Evolutionary conservation across 2,797 vertebrate species (phyloP).

Genomic region (Poeciliopsis paucimaculata): DNA sequence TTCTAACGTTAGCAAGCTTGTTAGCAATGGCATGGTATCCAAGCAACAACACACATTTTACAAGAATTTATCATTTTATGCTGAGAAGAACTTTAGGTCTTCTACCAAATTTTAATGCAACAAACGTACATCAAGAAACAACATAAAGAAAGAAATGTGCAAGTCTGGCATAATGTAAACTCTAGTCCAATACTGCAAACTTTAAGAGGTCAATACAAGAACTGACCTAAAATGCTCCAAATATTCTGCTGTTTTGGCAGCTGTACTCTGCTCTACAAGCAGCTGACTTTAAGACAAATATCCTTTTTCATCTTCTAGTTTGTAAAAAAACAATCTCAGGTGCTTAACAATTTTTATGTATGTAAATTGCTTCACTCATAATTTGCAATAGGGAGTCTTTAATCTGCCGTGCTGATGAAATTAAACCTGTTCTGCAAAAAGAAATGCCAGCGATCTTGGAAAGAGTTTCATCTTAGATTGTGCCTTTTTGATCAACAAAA

Average conservation of each 20-base stretch:
- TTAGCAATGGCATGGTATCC: conserved; percentile 15
- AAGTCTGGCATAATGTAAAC: not conserved
- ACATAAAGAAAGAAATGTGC: conserved; percentile 3
- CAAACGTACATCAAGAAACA: not conserved
- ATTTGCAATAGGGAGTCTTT: not conserved
- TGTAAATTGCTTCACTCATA: not conserved
- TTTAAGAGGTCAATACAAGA: not conserved
- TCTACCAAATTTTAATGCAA: not conserved
- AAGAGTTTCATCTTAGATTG: not conserved
- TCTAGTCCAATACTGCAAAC: not conserved
- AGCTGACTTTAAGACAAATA: not conserved
- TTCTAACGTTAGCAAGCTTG: conserved; percentile 9
- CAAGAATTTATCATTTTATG: conserved; percentile 24
- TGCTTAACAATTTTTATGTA: not conserved
- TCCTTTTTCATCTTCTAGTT: not conserved
- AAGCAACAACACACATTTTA: conserved; percentile 16
- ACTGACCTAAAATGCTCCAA: not conserved
- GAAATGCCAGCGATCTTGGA: not conserved
- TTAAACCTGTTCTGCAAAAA: not conserved
- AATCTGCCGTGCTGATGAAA: not conserved
- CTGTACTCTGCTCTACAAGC: not conserved
- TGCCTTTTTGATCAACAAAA: not conserved
- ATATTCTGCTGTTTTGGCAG: not conserved
- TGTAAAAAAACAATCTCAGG: not conserved
- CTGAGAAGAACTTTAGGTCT: not conserved